A percentile compares a stretch with the other conserved stretches of the same genome.
Conservation (phyloP, 2,113 vertebrate species). For the Pluvianellus socialis region DNA sequence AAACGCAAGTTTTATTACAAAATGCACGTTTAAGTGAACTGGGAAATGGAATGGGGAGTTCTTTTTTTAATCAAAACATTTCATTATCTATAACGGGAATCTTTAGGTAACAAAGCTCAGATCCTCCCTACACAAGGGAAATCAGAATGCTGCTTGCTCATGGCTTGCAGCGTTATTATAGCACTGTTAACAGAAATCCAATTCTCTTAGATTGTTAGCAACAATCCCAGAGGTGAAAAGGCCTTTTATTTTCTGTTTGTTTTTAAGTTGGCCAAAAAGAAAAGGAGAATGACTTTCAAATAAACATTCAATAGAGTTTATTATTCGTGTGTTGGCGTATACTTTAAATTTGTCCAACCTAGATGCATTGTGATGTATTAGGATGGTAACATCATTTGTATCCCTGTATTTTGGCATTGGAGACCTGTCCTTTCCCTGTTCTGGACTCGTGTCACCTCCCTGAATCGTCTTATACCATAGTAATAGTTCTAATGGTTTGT, state of each 20-base stretch:
- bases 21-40: neutral
- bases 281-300: neutral
- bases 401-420: neutral
- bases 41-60: conserved; percentile 4
- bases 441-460: neutral
- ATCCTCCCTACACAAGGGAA: neutral
- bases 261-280: neutral
- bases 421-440: neutral
- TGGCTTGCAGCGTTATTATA: neutral
- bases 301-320: neutral
- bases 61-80: conserved; percentile 29
- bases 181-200: neutral
- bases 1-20: conserved; percentile 21
- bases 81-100: conserved; percentile 15
- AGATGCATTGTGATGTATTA: too few relatives aligned
- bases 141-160: neutral
- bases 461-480: neutral
- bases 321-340: neutral
- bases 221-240: neutral
- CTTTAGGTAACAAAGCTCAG: conserved; percentile 28
- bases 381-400: neutral
- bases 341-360: neutral
- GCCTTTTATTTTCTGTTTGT: neutral
- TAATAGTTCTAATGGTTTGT: neutral
- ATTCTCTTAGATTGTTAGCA: neutral